Conservation (phyloP, 2,797 vertebrate genomes). For the Sebastes ruberrimus region DNA sequence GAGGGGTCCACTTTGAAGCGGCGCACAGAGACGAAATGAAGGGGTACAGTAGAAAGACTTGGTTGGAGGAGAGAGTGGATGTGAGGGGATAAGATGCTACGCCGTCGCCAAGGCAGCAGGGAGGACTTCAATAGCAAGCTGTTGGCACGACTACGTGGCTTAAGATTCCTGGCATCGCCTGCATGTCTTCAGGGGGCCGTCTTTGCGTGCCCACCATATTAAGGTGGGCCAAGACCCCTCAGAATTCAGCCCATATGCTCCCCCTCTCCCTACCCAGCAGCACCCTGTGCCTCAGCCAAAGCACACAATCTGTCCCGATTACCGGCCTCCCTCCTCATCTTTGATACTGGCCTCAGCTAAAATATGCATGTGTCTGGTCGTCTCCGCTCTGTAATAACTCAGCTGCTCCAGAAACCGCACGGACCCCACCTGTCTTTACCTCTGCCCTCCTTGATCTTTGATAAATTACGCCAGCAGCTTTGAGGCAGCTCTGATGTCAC, state of each 20-base stretch:
- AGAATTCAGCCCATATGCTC: constrained; percentile 80
- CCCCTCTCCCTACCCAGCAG: constrained; percentile 60
- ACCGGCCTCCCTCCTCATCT: constrained; percentile 55
- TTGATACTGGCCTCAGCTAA: constrained; percentile 65
- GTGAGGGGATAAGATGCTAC: constrained; percentile 47
- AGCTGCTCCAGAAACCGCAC: constrained; percentile 39
- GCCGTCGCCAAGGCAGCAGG: constrained; percentile 54
- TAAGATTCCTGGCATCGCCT: constrained; percentile 74
- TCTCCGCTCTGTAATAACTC: constrained; percentile 47
- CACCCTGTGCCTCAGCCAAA: constrained; percentile 67
- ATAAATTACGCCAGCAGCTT: constrained; percentile 3
- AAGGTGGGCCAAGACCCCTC: constrained; percentile 80
- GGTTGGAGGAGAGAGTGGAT: constrained; percentile 49
- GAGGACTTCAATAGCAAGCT: constrained; percentile 61
- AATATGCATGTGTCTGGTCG: constrained; percentile 62
- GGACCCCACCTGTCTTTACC: constrained; percentile 37
- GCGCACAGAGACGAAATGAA: constrained; percentile 47
- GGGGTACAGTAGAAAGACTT: constrained; percentile 28
- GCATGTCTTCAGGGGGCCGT: constrained; percentile 59
- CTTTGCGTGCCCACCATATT: constrained; percentile 67
- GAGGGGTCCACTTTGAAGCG: constrained; percentile 66
- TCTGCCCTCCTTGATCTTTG: constrained; percentile 8
- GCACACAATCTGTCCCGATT: constrained; percentile 80
- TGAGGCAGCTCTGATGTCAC: background rate
- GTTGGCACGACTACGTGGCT: constrained; percentile 53